phyloP scores from a whole-genome alignment of 2,797 vertebrate genomes.

The Peromyscus nudipes region DNA sequence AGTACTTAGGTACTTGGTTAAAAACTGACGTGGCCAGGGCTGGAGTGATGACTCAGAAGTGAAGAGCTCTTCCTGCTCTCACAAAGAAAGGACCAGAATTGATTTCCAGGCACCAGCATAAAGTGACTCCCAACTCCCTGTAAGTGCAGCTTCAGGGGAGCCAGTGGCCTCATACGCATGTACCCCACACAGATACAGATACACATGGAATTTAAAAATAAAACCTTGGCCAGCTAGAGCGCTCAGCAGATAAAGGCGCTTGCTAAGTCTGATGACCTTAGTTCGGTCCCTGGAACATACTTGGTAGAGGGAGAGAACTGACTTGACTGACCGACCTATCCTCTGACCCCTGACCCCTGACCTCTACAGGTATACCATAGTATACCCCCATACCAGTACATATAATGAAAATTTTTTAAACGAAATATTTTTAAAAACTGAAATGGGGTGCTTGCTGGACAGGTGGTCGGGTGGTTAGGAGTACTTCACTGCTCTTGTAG shows the following conservation, averaged over 20 bases:
- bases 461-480: not conserved
- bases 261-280: not conserved
- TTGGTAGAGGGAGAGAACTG: no score
- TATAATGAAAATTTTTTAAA: not conserved
- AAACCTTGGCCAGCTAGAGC: not conserved
- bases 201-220: not conserved
- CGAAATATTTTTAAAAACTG: not conserved
- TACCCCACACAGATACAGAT: not conserved
- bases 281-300: not conserved
- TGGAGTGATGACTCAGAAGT: not conserved
- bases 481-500: not conserved
- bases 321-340: not conserved
- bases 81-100: not conserved
- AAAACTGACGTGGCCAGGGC: not conserved
- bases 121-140: not conserved
- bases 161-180: not conserved
- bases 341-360: not conserved
- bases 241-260: not conserved
- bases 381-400: not conserved
- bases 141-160: not conserved
- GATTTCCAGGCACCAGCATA: not conserved
- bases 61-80: not conserved
- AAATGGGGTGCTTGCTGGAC: not conserved
- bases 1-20: not conserved
- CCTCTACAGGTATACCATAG: no score